Conservation (phyloP, 2,888 invertebrate species). For the Andrena praecox region DNA sequence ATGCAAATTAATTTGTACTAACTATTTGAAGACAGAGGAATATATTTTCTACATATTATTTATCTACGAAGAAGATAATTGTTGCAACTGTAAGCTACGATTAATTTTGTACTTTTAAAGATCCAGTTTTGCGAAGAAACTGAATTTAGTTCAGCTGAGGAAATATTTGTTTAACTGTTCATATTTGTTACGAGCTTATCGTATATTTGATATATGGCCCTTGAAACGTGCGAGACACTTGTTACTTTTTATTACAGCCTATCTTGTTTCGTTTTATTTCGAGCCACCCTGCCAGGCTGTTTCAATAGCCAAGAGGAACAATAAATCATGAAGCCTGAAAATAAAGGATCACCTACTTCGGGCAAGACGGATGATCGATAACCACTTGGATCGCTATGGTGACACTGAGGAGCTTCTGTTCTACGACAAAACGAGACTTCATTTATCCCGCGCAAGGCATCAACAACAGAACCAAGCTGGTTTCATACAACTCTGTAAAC, state of each 20-base stretch:
- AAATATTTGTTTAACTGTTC: not conserved
- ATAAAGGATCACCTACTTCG: constrained; percentile 29
- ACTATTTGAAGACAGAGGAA: too few species aligned
- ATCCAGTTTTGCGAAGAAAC: not conserved
- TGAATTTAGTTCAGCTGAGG: not conserved
- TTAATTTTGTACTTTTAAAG: not conserved
- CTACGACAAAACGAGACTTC: not conserved
- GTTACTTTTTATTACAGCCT: not conserved
- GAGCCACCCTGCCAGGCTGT: not conserved
- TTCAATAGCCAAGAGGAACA: constrained; percentile 14
- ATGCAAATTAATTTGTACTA: too few species aligned
- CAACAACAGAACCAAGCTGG: not conserved
- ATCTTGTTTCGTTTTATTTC: constrained; percentile 11
- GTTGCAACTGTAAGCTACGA: not conserved
- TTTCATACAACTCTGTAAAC: not conserved
- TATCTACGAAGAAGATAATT: too few species aligned
- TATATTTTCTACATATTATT: too few species aligned
- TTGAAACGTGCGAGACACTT: not conserved
- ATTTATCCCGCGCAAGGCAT: not conserved
- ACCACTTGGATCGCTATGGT: constrained; percentile 17
- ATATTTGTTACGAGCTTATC: not conserved
- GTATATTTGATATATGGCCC: not conserved
- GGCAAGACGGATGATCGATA: constrained; percentile 38
- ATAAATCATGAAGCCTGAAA: constrained; percentile 43
- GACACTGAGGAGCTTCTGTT: constrained; percentile 16